Base-by-base conservation (phyloP, 1,140 invertebrate species). In the Lucilia cuprina region DNA sequence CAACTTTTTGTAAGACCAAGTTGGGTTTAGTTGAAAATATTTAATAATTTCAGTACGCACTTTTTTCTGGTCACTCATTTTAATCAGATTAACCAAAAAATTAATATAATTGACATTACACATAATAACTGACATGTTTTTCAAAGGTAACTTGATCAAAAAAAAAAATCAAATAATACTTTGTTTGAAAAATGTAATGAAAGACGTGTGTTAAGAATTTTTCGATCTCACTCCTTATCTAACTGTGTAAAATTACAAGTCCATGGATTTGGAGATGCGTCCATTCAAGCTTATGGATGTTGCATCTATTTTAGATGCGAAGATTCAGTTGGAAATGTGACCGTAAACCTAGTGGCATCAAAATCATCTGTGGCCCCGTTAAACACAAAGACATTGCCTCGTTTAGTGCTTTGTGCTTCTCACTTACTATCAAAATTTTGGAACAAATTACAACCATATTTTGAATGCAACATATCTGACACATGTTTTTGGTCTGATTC, bases 201-300 rank as follows among this genome's bases (percentile, higher is more conserved):
- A n/a, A n/a, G n/a, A n/a, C n/a, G n/a, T n/a, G n/a, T n/a, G n/a
- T n/a, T n/a, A n/a, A n/a, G n/a, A n/a, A n/a, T n/a, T n/a, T n/a
- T n/a, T n/a, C n/a, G n/a, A n/a, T n/a, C n/a, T n/a, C n/a, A n/a
- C n/a, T n/a, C n/a, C n/a, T n/a, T n/a, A n/a, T 14, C 34, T 0
- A 75, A 83, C 25, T 35, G 2, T 7, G 10, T 12, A 55, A 13
- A 5, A 55, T 35, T 25, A 5, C 1, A 50, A 0, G 4, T 86
- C 2, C 88, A 91, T 84, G 89, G 89, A 12, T 93, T 92, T 86
- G 86, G 83, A 14, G 91, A 92, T 86, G 89, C 91, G 0, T 90
- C 87, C 7, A 86, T 88, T 82, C 82, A 74, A 0, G 91, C 88
- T 13, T 92, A 91, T 85, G 91, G 88, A 8, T 87, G 89, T 41